Percentiles rank a stretch among this genome's conserved stretches.
Conservation (phyloP, 2,113 vertebrate genomes). For the Bubo scandiacus region DNA sequence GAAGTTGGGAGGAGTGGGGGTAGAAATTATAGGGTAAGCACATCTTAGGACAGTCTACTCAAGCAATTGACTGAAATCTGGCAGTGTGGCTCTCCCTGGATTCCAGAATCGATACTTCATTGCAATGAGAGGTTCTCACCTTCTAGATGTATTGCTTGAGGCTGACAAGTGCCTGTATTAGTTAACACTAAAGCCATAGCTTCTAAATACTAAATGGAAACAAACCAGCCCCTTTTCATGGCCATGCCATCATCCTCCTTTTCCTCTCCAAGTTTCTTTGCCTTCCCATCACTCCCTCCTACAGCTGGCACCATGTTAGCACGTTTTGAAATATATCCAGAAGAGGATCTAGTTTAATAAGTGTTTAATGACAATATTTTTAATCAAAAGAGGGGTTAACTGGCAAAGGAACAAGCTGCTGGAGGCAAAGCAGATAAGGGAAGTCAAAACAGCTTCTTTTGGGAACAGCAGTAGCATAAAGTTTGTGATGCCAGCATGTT, state of each 20-base stretch:
- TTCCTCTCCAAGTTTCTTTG: background rate
- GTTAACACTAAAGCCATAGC: background rate
- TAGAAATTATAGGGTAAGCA: background rate
- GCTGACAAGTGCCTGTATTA: background rate
- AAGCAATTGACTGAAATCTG: constrained; percentile 23
- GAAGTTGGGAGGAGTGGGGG: background rate
- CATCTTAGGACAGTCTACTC: background rate
- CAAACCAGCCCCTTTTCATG: background rate
- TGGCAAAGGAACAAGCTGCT: background rate
- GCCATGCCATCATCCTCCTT: background rate
- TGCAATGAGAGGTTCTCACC: background rate
- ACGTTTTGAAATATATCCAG: background rate
- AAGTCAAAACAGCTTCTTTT: background rate
- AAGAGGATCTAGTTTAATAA: background rate
- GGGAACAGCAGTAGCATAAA: background rate
- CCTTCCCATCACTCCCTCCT: background rate
- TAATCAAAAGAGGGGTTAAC: background rate
- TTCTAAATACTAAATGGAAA: background rate
- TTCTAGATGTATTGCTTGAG: background rate
- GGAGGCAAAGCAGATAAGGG: background rate
- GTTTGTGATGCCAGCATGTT: background rate
- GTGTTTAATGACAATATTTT: background rate
- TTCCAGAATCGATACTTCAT: constrained; percentile 39
- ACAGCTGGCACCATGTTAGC: background rate
- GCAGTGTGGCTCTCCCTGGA: background rate